Conservation (phyloP, 2,797 vertebrate genomes). For the Coregonus ussuriensis region DNA sequence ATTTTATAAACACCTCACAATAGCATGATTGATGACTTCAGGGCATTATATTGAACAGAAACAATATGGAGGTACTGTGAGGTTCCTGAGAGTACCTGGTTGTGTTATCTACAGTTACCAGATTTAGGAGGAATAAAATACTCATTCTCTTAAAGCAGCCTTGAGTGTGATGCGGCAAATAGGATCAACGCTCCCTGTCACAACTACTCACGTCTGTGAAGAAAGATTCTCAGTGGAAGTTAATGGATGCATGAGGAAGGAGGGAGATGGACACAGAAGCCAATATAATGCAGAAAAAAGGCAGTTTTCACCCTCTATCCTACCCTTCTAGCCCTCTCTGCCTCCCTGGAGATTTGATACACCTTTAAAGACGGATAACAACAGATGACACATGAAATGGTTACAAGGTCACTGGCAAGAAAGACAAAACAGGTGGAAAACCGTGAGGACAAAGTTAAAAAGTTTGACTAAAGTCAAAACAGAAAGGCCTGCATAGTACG, state of each 20-base stretch:
- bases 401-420: neutral
- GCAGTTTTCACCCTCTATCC: neutral
- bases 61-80: neutral
- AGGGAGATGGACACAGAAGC: neutral
- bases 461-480: neutral
- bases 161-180: conserved; percentile 4
- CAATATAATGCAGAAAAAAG: neutral
- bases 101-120: conserved; percentile 1
- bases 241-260: neutral
- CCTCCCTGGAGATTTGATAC: neutral
- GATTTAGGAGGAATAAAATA: neutral
- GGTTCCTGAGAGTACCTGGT: neutral
- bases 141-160: neutral
- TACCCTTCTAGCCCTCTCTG: neutral
- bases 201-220: neutral
- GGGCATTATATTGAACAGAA: neutral
- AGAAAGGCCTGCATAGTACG: neutral
- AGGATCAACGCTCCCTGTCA: conserved; percentile 9
- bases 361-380: too few species aligned
- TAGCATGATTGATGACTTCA: neutral
- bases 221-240: conserved; percentile 2
- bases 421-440: neutral
- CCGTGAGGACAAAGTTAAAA: neutral
- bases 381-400: neutral
- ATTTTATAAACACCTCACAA: neutral